These are phyloP conservation scores for Acanthacorydalis orientalis DNA, from an alignment of 2,888 invertebrate species.

Conservation along the genomic window DNA sequence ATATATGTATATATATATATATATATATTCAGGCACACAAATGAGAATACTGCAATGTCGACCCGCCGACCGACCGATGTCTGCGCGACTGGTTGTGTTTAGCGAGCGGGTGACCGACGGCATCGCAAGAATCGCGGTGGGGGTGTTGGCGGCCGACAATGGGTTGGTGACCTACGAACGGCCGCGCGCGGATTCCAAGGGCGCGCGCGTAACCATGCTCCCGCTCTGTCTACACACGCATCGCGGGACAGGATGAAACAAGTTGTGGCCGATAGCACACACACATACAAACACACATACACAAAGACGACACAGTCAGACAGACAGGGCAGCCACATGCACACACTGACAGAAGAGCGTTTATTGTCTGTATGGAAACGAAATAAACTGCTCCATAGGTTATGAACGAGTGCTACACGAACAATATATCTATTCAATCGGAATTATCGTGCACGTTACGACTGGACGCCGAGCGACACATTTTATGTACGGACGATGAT, in stretches of 20 bases:
- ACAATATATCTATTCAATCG: too few relatives aligned
- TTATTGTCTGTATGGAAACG: background rate
- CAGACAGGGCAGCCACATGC: background rate
- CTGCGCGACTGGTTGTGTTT: too few relatives aligned
- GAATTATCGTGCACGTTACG: too few relatives aligned
- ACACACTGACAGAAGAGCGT: too few relatives aligned
- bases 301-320: background rate
- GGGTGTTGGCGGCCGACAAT: background rate
- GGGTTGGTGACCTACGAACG: constrained; percentile 5
- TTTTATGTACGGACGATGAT: too few relatives aligned
- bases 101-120: too few relatives aligned
- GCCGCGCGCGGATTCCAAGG: constrained; percentile 4
- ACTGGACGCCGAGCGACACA: too few relatives aligned
- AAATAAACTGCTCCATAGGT: background rate
- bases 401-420: too few relatives aligned
- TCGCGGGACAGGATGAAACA: too few relatives aligned
- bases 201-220: constrained; percentile 1
- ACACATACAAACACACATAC: background rate
- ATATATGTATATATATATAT: too few relatives aligned
- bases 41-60: background rate
- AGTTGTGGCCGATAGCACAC: background rate
- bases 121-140: background rate
- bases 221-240: too few relatives aligned
- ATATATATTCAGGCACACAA: too few relatives aligned
- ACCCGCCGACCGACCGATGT: background rate